phyloP scores from a whole-genome alignment of 1,140 invertebrate species.

The Trichonephila inaurata region DNA sequence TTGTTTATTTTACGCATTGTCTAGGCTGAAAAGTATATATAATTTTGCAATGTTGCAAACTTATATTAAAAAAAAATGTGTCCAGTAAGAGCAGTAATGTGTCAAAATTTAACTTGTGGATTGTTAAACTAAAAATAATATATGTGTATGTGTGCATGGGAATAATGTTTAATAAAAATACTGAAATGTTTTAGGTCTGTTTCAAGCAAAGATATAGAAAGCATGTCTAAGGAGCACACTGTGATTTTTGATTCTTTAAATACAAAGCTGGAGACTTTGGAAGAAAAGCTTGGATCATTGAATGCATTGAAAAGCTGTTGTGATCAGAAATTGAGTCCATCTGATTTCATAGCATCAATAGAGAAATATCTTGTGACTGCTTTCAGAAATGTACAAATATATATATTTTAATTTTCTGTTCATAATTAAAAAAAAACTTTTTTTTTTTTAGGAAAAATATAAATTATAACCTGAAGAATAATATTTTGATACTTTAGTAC shows the following conservation, averaged over 20 bases:
- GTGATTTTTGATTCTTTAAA: constrained; percentile 24
- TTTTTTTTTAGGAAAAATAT: neutral
- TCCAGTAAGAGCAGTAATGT: too few species aligned
- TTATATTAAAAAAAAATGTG: too few species aligned
- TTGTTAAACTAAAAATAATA: too few species aligned
- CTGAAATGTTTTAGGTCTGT: neutral
- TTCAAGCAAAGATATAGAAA: neutral
- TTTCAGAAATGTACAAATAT: constrained; percentile 62
- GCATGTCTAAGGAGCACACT: neutral
- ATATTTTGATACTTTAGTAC: too few species aligned
- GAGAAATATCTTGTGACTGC: constrained; percentile 57
- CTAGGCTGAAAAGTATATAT: too few species aligned
- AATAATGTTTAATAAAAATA: neutral
- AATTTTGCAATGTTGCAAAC: too few species aligned
- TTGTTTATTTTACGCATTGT: too few species aligned
- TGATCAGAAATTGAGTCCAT: constrained; percentile 34
- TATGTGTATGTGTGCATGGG: too few species aligned
- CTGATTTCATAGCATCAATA: constrained; percentile 23
- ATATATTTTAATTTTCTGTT: neutral
- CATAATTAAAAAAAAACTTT: too few species aligned
- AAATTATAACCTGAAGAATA: neutral
- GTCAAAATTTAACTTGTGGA: too few species aligned
- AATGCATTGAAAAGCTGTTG: constrained; percentile 35
- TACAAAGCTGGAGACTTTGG: constrained; percentile 46
- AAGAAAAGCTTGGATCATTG: constrained; percentile 26